Evolutionary conservation across 2,797 vertebrate species (phyloP).

Genomic region (Rhynchotus rufescens): DNA sequence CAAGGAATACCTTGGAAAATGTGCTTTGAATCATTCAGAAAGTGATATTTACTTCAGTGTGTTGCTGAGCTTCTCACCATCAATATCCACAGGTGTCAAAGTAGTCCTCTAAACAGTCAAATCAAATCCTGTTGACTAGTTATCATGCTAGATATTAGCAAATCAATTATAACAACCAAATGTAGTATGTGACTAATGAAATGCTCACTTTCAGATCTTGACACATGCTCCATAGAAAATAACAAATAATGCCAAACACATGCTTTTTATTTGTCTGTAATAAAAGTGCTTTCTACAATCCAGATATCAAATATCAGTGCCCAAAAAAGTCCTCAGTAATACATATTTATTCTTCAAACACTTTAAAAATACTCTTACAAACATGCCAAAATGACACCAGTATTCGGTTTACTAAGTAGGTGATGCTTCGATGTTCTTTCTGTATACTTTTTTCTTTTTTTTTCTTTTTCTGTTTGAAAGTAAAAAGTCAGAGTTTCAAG

Average conservation of each 20-base stretch:
- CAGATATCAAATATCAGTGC: slow-evolving; percentile 42
- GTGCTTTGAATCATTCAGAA: neutral
- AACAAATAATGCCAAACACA: slow-evolving; percentile 61
- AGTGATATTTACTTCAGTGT: neutral
- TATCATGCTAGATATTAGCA: neutral
- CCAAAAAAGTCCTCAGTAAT: slow-evolving; percentile 26
- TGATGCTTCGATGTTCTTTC: slow-evolving; percentile 12
- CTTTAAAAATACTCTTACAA: neutral
- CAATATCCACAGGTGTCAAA: neutral
- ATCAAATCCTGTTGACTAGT: neutral
- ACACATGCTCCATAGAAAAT: slow-evolving; percentile 48
- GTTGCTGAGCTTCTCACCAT: neutral
- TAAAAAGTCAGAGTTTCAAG: neutral
- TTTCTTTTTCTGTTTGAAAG: neutral
- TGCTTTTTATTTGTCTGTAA: slow-evolving; percentile 60
- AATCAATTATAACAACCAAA: slow-evolving; percentile 23
- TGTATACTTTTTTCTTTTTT: neutral
- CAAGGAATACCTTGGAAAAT: neutral
- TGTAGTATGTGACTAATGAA: slow-evolving; percentile 29
- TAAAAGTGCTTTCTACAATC: slow-evolving; percentile 42
- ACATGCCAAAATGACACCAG: neutral
- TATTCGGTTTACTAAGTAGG: neutral
- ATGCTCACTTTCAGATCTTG: slow-evolving; percentile 6
- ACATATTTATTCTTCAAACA: neutral
- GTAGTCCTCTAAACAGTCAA: neutral